Conservation (phyloP, 2,888 invertebrate species). For the Pyrrhopygopsis socrates region DNA sequence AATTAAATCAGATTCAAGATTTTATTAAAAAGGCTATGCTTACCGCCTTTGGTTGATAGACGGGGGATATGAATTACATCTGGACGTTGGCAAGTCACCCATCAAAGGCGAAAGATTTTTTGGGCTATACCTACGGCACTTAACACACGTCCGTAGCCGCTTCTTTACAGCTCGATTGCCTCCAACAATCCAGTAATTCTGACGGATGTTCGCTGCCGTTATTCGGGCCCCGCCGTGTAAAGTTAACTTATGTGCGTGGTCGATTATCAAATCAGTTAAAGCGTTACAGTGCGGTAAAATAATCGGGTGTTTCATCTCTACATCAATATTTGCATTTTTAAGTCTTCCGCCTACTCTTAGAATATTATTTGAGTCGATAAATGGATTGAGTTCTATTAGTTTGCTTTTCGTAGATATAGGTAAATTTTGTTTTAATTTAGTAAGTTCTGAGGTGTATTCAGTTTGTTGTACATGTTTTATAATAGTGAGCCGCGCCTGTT, state of each 20-base stretch:
- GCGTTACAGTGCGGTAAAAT: constrained; percentile 44
- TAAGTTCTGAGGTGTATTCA: constrained; percentile 42
- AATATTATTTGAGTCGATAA: constrained; percentile 47
- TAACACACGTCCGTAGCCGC: constrained; percentile 59
- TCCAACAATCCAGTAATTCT: constrained; percentile 59
- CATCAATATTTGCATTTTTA: constrained; percentile 39
- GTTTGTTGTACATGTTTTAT: constrained; percentile 34
- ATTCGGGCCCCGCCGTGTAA: constrained; percentile 63
- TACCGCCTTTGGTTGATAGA: too few species aligned
- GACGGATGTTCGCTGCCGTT: constrained; percentile 52
- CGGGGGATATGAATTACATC: too few species aligned
- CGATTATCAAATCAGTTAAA: constrained; percentile 53
- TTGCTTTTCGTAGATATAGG: constrained; percentile 39
- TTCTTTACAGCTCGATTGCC: constrained; percentile 66
- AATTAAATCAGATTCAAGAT: too few species aligned
- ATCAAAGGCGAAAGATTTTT: constrained; percentile 54
- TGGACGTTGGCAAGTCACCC: too few species aligned
- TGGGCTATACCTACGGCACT: constrained; percentile 53
- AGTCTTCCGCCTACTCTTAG: constrained; percentile 63
- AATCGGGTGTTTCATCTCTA: constrained; percentile 49
- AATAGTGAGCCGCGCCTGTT: constrained; percentile 6
- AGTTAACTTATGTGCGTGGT: constrained; percentile 55
- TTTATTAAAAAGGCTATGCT: too few species aligned
- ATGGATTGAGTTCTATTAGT: constrained; percentile 45
- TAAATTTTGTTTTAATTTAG: constrained; percentile 13